phyloP scores from a whole-genome alignment of 1,140 invertebrate species.

The Trichonephila inaurata region DNA sequence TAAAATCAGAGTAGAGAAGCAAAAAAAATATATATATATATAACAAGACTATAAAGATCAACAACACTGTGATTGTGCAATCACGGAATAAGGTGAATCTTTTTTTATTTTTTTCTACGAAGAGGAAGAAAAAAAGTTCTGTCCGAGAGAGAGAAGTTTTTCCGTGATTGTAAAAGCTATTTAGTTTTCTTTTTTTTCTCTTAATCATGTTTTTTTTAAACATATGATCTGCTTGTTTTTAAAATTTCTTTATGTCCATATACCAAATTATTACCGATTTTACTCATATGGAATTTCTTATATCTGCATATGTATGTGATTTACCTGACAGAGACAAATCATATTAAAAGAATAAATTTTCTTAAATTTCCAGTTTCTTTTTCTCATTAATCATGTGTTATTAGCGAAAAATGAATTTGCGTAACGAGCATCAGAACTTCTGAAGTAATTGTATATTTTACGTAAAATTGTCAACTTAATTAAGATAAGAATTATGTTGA shows the following conservation, averaged over 20 bases:
- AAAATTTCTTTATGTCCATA: background rate
- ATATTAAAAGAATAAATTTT: no score
- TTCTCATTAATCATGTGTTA: no score
- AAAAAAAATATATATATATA: background rate
- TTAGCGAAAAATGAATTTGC: no score
- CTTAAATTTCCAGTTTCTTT: no score
- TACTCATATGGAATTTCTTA: background rate
- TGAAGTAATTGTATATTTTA: no score
- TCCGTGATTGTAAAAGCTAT: background rate
- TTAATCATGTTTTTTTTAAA: background rate
- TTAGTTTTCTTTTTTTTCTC: background rate
- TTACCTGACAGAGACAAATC: background rate
- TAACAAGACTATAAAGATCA: background rate
- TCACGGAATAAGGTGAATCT: background rate
- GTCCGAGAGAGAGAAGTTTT: background rate
- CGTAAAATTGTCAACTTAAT: no score
- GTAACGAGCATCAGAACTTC: no score
- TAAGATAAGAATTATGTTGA: no score
- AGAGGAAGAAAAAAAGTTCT: background rate
- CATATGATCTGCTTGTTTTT: background rate
- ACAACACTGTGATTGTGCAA: background rate
- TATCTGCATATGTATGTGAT: background rate
- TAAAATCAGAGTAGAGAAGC: constrained; percentile 32
- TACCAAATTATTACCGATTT: background rate
- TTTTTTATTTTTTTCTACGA: background rate